Conservation (phyloP, 1,140 invertebrate species). For the Ceratoteleas bidentatus region DNA sequence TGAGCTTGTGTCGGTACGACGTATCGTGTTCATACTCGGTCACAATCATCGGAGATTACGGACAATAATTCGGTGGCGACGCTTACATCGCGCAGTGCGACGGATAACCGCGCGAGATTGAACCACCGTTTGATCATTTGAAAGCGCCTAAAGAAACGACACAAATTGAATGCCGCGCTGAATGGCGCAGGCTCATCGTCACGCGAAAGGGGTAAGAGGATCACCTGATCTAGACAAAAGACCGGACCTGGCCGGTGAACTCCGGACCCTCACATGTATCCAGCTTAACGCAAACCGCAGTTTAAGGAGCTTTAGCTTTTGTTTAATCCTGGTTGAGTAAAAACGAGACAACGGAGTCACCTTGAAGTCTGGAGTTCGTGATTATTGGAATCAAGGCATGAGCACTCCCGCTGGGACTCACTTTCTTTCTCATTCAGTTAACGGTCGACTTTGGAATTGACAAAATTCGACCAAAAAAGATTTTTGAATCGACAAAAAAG, state of each 20-base stretch:
- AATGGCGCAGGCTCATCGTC: slow-evolving; percentile 58
- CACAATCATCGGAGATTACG: slow-evolving; percentile 68
- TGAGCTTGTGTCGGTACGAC: slow-evolving; percentile 59
- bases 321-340: slow-evolving; percentile 80
- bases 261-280: slow-evolving; percentile 78
- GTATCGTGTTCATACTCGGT: slow-evolving; percentile 73
- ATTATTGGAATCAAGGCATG: slow-evolving; percentile 67
- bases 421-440: slow-evolving; percentile 49
- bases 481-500: no score
- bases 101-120: slow-evolving; percentile 34
- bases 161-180: slow-evolving; percentile 59
- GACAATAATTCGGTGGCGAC: slow-evolving; percentile 48
- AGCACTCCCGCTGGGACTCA: slow-evolving; percentile 53
- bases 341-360: slow-evolving; percentile 77
- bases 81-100: background rate
- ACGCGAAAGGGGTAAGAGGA: slow-evolving; percentile 70
- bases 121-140: slow-evolving; percentile 38
- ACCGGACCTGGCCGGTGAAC: slow-evolving; percentile 61
- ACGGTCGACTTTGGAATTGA: slow-evolving; percentile 4
- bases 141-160: slow-evolving; percentile 49
- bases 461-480: no score
- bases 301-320: slow-evolving; percentile 81
- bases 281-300: slow-evolving; percentile 79
- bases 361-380: slow-evolving; percentile 67
- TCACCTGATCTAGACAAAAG: slow-evolving; percentile 73